Evolutionary conservation across 2,113 vertebrate genomes (phyloP).

Genomic region (Gopherus flavomarginatus): DNA sequence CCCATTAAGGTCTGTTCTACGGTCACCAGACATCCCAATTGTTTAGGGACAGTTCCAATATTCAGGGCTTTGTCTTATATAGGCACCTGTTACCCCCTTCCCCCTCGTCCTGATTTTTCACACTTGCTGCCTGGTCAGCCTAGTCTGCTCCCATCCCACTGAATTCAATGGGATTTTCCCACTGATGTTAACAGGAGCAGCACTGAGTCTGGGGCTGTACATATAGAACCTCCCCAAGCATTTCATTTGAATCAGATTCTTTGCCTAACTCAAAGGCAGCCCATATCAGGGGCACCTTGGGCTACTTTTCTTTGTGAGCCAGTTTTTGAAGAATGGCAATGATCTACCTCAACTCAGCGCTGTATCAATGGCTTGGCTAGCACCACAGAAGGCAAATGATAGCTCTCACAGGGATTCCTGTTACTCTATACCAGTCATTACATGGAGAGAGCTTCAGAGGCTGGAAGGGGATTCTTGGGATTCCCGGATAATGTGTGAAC

Average conservation of each 20-base stretch:
- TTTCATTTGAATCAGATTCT: not conserved
- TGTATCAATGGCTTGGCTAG: not conserved
- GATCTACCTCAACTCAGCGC: not conserved
- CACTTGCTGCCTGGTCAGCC: no score
- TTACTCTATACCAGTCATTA: not conserved
- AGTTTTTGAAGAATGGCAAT: not conserved
- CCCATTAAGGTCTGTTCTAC: no score
- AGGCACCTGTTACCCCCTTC: no score
- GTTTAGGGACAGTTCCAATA: no score
- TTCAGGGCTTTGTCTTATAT: no score
- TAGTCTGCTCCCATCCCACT: not conserved
- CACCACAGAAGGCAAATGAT: not conserved
- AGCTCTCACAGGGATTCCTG: not conserved
- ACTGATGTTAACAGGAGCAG: not conserved
- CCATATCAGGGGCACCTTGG: not conserved
- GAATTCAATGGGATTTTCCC: not conserved
- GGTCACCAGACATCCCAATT: no score
- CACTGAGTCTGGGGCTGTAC: not conserved
- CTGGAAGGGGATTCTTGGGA: not conserved
- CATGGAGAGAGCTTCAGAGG: not conserved
- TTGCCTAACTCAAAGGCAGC: not conserved
- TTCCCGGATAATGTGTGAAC: not conserved
- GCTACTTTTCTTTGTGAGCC: not conserved
- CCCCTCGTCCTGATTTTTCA: no score
- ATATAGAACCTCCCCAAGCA: not conserved